A percentile compares a stretch with the other conserved stretches of the same genome.
These are phyloP conservation scores for Trinectes maculatus DNA, from an alignment of 2,113 vertebrate genomes.

Conservation along the genomic window DNA sequence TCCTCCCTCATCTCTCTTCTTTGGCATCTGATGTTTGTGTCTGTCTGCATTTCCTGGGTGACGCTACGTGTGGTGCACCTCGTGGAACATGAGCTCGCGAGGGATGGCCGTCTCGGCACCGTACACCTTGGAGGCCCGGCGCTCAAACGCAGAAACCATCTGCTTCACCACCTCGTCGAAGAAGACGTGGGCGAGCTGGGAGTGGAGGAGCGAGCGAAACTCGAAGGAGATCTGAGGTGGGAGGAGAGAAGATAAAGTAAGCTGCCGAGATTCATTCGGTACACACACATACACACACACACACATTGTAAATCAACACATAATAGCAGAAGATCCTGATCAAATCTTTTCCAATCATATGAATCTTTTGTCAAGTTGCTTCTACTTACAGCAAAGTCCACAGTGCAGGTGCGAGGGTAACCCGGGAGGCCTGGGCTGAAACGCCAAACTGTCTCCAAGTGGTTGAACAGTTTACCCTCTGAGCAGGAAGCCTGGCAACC, in stretches of 20 bases:
- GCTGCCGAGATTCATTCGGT: background rate
- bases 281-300: too few relatives aligned
- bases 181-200: constrained; percentile 91
- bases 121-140: constrained; percentile 85
- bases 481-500: constrained; percentile 89
- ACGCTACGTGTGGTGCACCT: constrained; percentile 90
- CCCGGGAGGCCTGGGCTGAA: constrained; percentile 95
- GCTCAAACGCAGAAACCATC: constrained; percentile 94
- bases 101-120: constrained; percentile 91
- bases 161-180: constrained; percentile 98
- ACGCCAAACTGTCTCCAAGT: constrained; percentile 94
- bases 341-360: too few relatives aligned
- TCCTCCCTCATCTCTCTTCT: constrained; percentile 21
- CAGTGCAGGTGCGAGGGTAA: constrained; percentile 93
- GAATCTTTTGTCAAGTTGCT: too few relatives aligned
- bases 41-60: background rate
- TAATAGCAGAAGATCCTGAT: too few relatives aligned
- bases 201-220: constrained; percentile 95
- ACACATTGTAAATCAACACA: too few relatives aligned
- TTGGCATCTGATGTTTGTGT: constrained; percentile 1
- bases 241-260: background rate
- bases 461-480: constrained; percentile 93
- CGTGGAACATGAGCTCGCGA: constrained; percentile 92
- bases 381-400: constrained; percentile 92
- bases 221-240: constrained; percentile 91